These are phyloP conservation scores for Sandelia bainsii DNA, from an alignment of 2,797 vertebrate genomes.

Conservation along the genomic window DNA sequence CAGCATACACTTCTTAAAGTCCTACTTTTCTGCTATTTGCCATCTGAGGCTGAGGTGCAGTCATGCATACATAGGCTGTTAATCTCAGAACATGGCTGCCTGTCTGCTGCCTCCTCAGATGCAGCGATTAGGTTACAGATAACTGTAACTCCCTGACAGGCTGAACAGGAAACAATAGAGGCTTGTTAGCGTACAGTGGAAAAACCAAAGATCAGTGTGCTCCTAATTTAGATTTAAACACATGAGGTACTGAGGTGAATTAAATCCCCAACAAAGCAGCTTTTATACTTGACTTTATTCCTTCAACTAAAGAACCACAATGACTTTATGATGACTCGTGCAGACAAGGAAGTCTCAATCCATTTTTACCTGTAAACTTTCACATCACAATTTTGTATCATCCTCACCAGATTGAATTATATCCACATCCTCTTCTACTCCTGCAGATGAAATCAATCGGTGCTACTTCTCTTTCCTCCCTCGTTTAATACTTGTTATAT, in stretches of 20 bases:
- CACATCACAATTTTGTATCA: constrained; percentile 8
- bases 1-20: not conserved
- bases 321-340: not conserved
- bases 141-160: constrained; percentile 44
- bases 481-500: not conserved
- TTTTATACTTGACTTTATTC: constrained; percentile 5
- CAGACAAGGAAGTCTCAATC: constrained; percentile 7
- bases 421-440: not conserved
- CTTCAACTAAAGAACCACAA: constrained; percentile 27
- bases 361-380: constrained; percentile 18
- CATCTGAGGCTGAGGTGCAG: constrained; percentile 34
- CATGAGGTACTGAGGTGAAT: not conserved
- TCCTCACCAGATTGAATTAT: constrained; percentile 3
- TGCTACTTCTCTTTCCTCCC: not conserved
- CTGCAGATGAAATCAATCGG: not conserved
- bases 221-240: constrained; percentile 30
- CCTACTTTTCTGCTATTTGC: constrained; percentile 7
- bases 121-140: constrained; percentile 67
- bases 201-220: constrained; percentile 28
- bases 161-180: constrained; percentile 50
- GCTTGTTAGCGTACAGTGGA: constrained; percentile 43
- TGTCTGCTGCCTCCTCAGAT: constrained; percentile 58
- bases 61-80: constrained; percentile 52
- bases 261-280: not conserved
- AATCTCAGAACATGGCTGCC: constrained; percentile 59